These are phyloP conservation scores for Ooceraea biroi DNA, from an alignment of 1,140 invertebrate genomes.

Conservation along the genomic window DNA sequence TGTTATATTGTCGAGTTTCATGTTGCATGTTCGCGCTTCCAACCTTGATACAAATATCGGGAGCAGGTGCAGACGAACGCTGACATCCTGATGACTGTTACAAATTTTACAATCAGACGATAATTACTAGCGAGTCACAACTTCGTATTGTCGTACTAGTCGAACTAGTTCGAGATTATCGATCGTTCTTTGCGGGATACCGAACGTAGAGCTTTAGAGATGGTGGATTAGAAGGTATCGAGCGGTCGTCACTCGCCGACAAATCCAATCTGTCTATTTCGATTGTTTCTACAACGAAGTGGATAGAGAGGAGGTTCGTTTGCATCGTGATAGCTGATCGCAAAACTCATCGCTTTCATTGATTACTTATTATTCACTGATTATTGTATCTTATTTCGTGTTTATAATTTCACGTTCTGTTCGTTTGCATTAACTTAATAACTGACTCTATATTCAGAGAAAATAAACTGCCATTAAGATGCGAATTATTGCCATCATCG, in stretches of 20 bases:
- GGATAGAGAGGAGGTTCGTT: background rate
- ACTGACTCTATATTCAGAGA: background rate
- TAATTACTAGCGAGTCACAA: conserved; percentile 10
- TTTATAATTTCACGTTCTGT: background rate
- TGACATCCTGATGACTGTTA: conserved; percentile 19
- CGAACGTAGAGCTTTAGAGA: background rate
- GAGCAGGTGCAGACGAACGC: conserved; percentile 15
- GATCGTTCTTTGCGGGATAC: background rate
- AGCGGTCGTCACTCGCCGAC: background rate
- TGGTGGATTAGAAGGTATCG: background rate
- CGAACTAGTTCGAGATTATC: conserved; percentile 4
- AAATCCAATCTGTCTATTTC: background rate
- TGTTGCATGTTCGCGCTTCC: background rate
- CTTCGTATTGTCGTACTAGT: background rate
- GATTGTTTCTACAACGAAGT: background rate
- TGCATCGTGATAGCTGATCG: background rate
- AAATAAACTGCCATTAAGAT: conserved; percentile 1
- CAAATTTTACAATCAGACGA: conserved; percentile 32
- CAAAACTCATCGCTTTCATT: background rate
- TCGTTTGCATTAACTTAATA: background rate
- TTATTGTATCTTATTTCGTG: background rate
- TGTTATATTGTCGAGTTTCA: background rate
- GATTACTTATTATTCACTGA: background rate
- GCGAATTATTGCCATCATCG: background rate
- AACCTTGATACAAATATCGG: conserved; percentile 19